These are phyloP conservation scores for Xiphophorus birchmanni DNA, from an alignment of 2,797 vertebrate genomes.

Conservation along the genomic window DNA sequence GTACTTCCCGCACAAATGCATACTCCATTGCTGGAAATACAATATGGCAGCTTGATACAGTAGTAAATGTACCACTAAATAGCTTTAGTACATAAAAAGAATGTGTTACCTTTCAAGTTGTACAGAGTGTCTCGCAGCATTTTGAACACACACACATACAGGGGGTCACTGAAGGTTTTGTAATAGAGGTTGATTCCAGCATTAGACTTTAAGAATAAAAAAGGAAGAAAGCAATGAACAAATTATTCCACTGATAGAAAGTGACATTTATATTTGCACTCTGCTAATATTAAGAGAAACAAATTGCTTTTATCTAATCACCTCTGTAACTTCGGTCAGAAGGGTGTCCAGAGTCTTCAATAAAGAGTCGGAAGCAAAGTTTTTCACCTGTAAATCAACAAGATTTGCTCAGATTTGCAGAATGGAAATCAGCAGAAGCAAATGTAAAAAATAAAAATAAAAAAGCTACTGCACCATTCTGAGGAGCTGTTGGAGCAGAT, in stretches of 20 bases:
- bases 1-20: conserved; percentile 91
- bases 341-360: conserved; percentile 87
- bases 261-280: not conserved
- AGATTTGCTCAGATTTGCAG: not conserved
- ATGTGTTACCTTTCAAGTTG: conserved; percentile 89
- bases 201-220: conserved; percentile 77
- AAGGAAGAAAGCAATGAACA: conserved; percentile 22
- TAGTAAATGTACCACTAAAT: not conserved
- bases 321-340: conserved; percentile 85
- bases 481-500: conserved; percentile 88
- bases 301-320: conserved; percentile 47
- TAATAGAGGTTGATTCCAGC: conserved; percentile 86
- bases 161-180: conserved; percentile 90
- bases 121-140: conserved; percentile 96
- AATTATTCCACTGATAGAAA: conserved; percentile 10
- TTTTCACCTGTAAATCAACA: conserved; percentile 84
- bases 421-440: not conserved
- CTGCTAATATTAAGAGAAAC: not conserved
- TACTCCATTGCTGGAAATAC: conserved; percentile 83
- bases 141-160: conserved; percentile 96
- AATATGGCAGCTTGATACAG: not conserved
- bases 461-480: conserved; percentile 82
- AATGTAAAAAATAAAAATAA: not conserved
- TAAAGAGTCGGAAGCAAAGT: conserved; percentile 88
- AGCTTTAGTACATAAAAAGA: conserved; percentile 8